A percentile compares a stretch with the other conserved stretches of the same genome.
Conservation (phyloP, 1,140 invertebrate species). For the Drosophila nebulosa region DNA sequence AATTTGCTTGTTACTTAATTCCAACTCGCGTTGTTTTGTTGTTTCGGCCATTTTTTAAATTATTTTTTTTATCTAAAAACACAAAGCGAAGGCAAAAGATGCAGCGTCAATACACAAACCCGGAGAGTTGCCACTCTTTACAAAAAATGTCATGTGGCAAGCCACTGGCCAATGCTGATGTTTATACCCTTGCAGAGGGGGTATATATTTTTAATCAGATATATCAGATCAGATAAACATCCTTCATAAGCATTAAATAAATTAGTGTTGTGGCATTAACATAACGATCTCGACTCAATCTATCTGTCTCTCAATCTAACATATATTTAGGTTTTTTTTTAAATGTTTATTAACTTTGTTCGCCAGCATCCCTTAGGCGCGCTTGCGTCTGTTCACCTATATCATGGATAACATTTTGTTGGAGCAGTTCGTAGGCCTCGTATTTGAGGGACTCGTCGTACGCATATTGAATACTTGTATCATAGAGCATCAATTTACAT, state of each 20-base stretch:
- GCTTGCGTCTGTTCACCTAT: constrained; percentile 87
- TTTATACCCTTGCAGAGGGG: not conserved
- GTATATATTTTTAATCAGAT: too few relatives aligned
- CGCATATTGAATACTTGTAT: constrained; percentile 95
- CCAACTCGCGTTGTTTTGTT: constrained; percentile 32
- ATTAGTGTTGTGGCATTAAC: too few relatives aligned
- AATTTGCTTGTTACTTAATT: constrained; percentile 82
- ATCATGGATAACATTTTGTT: constrained; percentile 91
- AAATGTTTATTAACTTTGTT: constrained; percentile 34
- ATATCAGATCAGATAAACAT: too few relatives aligned
- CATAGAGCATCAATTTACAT: constrained; percentile 93
- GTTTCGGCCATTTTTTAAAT: constrained; percentile 33
- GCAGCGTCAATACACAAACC: constrained; percentile 39
- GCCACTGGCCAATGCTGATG: not conserved
- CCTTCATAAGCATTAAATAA: too few relatives aligned
- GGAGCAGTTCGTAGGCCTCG: constrained; percentile 88
- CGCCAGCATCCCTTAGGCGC: constrained; percentile 81
- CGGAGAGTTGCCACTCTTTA: constrained; percentile 1
- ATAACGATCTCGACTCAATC: too few relatives aligned
- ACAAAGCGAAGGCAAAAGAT: not conserved
- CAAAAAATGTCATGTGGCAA: constrained; percentile 4
- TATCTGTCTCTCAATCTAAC: not conserved
- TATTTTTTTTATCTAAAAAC: not conserved
- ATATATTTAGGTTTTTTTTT: constrained; percentile 6
- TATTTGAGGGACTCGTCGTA: constrained; percentile 95